Evolutionary conservation across 1,140 invertebrate genomes (phyloP).

Genomic region (Heliconius congener): DNA sequence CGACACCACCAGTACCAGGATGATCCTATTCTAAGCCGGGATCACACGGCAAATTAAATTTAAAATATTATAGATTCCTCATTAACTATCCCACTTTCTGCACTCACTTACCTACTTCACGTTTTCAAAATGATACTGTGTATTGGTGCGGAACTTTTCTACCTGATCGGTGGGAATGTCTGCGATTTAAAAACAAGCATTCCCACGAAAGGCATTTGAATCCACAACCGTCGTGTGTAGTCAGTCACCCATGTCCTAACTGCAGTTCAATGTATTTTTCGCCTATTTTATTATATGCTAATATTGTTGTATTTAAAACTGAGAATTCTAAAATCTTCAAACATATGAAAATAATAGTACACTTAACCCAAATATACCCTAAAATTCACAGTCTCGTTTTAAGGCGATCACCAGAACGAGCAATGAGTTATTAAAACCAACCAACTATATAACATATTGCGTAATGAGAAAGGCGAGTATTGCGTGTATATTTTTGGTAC

Average conservation of each 20-base stretch:
- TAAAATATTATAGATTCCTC: no score
- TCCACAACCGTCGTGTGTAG: neutral
- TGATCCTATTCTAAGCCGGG: no score
- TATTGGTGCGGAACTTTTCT: neutral
- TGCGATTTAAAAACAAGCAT: neutral
- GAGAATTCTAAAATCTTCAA: neutral
- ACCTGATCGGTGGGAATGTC: neutral
- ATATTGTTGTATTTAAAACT: no score
- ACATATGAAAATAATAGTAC: constrained; percentile 7
- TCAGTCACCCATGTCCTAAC: constrained; percentile 10
- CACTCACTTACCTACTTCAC: neutral
- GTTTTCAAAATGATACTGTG: neutral
- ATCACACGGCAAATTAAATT: no score
- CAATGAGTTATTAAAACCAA: constrained; percentile 3
- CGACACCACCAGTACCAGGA: no score
- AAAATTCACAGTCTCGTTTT: neutral
- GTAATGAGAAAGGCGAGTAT: constrained; percentile 21
- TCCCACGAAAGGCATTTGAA: neutral
- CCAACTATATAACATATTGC: constrained; percentile 13
- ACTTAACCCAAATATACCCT: neutral
- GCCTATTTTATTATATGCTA: neutral
- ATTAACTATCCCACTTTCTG: no score
- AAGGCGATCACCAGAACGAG: neutral
- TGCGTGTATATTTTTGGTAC: constrained; percentile 15
- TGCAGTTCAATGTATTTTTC: neutral